These are phyloP conservation scores for Ophioninae sp. DNA, from an alignment of 2,888 invertebrate genomes.

Conservation along the genomic window DNA sequence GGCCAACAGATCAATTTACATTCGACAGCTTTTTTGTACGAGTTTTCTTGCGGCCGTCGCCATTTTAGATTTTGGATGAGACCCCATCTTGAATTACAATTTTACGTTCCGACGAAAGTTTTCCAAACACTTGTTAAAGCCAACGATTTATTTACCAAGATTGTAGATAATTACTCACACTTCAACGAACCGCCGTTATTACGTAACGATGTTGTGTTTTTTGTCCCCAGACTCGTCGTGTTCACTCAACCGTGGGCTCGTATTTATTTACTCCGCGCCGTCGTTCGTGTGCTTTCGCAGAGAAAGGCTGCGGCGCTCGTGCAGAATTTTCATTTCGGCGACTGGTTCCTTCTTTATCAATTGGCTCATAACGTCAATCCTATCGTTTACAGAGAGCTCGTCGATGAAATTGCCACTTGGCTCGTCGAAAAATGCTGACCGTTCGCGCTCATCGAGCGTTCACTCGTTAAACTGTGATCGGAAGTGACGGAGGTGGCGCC, in stretches of 20 bases:
- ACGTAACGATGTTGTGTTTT: neutral
- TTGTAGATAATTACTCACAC: neutral
- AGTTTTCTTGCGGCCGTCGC: too few relatives aligned
- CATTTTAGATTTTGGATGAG: too few relatives aligned
- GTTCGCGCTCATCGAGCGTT: conserved; percentile 10
- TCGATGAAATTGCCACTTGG: conserved; percentile 81
- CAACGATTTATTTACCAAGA: neutral
- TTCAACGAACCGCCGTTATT: neutral
- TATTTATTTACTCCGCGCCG: conserved; percentile 84
- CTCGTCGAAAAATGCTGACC: conserved; percentile 50
- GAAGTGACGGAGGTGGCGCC: neutral
- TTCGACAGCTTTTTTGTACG: too few relatives aligned
- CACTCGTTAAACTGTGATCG: neutral
- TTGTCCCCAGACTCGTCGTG: conserved; percentile 78
- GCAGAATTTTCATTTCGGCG: conserved; percentile 84
- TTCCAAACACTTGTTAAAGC: neutral
- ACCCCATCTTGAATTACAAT: too few relatives aligned
- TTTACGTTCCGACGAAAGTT: neutral
- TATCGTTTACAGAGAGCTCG: conserved; percentile 85
- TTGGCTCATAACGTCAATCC: conserved; percentile 90
- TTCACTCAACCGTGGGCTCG: conserved; percentile 84
- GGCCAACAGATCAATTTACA: too few relatives aligned
- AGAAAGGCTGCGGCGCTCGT: conserved; percentile 83
- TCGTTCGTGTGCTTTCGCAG: conserved; percentile 83
- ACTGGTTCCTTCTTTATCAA: conserved; percentile 90